Evolutionary conservation across 2,797 vertebrate species (phyloP).

Genomic region (Siniperca scherzeri): DNA sequence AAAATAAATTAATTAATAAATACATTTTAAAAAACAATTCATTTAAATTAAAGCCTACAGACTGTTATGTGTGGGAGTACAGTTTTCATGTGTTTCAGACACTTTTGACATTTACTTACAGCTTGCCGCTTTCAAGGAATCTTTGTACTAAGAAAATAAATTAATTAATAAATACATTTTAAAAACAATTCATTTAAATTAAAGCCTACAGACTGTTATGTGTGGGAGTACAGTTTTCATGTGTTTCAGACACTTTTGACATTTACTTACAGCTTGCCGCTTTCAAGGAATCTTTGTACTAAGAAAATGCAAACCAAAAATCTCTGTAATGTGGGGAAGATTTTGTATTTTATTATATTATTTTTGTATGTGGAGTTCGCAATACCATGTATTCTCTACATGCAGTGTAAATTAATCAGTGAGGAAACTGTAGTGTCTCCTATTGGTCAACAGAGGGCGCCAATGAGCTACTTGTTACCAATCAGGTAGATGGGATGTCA

Average conservation of each 20-base stretch:
- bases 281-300: neutral
- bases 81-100: neutral
- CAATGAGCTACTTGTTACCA: neutral
- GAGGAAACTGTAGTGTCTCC: neutral
- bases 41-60: neutral
- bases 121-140: neutral
- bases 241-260: neutral
- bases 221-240: neutral
- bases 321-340: neutral
- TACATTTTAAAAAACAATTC: no score
- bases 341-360: neutral
- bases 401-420: neutral
- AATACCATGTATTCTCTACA: neutral
- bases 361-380: neutral
- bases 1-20: neutral
- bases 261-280: neutral
- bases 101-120: neutral
- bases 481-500: neutral
- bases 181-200: no score
- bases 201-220: neutral
- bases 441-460: constrained; percentile 40
- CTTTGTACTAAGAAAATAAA: neutral
- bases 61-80: neutral
- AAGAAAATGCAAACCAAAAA: neutral
- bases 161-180: no score